Evolutionary conservation across 1,140 invertebrate genomes (phyloP).

Genomic region (Antheraea mylitta): DNA sequence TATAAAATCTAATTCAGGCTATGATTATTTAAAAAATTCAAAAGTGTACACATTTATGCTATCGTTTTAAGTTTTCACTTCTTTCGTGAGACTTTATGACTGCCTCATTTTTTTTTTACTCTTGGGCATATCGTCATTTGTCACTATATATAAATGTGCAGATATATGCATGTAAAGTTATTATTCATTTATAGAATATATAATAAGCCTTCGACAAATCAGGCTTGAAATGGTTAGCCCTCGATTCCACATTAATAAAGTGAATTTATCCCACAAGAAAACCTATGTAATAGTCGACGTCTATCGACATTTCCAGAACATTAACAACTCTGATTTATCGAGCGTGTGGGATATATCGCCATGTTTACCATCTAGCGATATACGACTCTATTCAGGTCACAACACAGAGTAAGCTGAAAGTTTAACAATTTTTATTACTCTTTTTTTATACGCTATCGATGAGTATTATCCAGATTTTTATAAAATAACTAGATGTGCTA

Average conservation of each 20-base stretch:
- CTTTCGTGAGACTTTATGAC: no score
- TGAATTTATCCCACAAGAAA: not conserved
- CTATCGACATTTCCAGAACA: slow-evolving; percentile 2
- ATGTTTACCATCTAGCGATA: not conserved
- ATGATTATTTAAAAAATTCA: no score
- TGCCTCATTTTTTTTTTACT: no score
- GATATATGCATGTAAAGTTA: no score
- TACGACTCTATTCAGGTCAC: not conserved
- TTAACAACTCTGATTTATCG: not conserved
- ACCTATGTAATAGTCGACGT: slow-evolving; percentile 1
- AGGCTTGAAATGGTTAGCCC: not conserved
- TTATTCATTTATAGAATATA: no score
- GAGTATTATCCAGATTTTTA: no score
- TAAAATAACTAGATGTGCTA: no score
- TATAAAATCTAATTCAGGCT: no score
- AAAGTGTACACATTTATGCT: no score
- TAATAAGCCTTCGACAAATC: not conserved
- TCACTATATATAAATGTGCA: no score
- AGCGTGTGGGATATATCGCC: slow-evolving; percentile 1
- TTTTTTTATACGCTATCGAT: not conserved
- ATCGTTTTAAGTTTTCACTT: no score
- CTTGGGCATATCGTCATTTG: no score
- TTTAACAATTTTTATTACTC: slow-evolving; percentile 1
- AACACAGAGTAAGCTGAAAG: not conserved
- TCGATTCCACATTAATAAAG: not conserved